Conservation (phyloP, 2,888 invertebrate species). For the Urechis unicinctus region DNA sequence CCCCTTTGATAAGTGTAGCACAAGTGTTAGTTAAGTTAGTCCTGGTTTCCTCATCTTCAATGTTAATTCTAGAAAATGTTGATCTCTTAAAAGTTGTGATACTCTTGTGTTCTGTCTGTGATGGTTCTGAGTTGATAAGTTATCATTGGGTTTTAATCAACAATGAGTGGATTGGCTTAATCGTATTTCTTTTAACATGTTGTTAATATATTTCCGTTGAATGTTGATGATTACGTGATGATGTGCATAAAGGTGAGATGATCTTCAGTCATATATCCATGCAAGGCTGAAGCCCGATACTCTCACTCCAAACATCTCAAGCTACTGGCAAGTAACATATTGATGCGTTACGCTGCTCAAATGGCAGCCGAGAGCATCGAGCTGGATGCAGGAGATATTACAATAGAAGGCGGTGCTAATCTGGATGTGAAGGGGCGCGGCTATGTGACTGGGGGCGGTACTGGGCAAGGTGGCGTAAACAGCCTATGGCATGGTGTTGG, state of each 20-base stretch:
- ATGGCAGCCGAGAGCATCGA: constrained; percentile 24
- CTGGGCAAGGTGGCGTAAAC: constrained; percentile 13
- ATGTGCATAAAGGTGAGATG: constrained; percentile 26
- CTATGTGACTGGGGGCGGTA: constrained; percentile 2
- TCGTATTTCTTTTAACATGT: too few species aligned
- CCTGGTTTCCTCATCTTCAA: too few species aligned
- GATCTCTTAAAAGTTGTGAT: too few species aligned
- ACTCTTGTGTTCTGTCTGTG: too few species aligned
- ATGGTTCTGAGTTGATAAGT: too few species aligned
- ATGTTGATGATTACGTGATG: too few species aligned
- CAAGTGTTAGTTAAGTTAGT: too few species aligned
- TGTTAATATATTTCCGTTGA: too few species aligned
- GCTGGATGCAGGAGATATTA: constrained; percentile 18
- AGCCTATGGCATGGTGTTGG: constrained; percentile 19
- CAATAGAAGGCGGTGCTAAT: constrained; percentile 27
- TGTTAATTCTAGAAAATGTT: too few species aligned
- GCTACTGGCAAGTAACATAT: constrained; percentile 21
- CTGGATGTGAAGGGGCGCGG: constrained; percentile 17
- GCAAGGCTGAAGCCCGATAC: constrained; percentile 24
- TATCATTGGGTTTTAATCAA: too few species aligned
- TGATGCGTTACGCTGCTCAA: constrained; percentile 24
- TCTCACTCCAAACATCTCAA: constrained; percentile 21
- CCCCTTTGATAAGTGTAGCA: too few species aligned
- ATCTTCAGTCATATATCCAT: constrained; percentile 21
- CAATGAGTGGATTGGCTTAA: too few species aligned